These are phyloP conservation scores for Osedax frankpressi DNA, from an alignment of 2,888 invertebrate species.

Conservation along the genomic window DNA sequence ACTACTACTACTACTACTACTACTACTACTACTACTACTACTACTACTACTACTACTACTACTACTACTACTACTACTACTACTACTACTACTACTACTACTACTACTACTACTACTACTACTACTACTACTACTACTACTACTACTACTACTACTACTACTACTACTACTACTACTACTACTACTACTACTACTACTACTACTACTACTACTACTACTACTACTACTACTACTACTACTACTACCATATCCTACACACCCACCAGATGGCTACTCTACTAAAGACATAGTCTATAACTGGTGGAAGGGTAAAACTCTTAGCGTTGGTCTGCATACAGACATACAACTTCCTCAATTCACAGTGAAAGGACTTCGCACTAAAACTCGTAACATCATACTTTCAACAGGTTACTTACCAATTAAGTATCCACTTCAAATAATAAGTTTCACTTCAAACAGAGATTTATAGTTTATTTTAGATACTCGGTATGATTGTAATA, in stretches of 20 bases:
- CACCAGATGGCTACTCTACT: slow-evolving; percentile 39
- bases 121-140: slow-evolving; percentile 16
- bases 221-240: slow-evolving; percentile 13
- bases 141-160: slow-evolving; percentile 14
- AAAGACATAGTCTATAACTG: slow-evolving; percentile 43
- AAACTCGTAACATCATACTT: slow-evolving; percentile 36
- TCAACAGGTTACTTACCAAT: slow-evolving; percentile 35
- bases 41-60: slow-evolving; percentile 18
- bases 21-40: slow-evolving; percentile 17
- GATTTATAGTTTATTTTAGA: too few relatives aligned
- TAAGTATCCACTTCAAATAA: too few relatives aligned
- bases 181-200: slow-evolving; percentile 16
- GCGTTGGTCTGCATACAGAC: slow-evolving; percentile 32
- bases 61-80: slow-evolving; percentile 18
- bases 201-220: slow-evolving; percentile 16
- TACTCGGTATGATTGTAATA: too few relatives aligned
- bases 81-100: slow-evolving; percentile 18
- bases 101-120: slow-evolving; percentile 19
- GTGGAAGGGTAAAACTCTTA: slow-evolving; percentile 28
- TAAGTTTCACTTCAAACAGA: too few relatives aligned
- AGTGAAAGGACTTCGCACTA: slow-evolving; percentile 35
- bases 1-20: slow-evolving; percentile 17
- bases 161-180: slow-evolving; percentile 15
- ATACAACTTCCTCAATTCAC: slow-evolving; percentile 44
- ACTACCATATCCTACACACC: not conserved